These are phyloP conservation scores for Omphaloscelis lunosa DNA, from an alignment of 2,888 invertebrate genomes.

Conservation along the genomic window DNA sequence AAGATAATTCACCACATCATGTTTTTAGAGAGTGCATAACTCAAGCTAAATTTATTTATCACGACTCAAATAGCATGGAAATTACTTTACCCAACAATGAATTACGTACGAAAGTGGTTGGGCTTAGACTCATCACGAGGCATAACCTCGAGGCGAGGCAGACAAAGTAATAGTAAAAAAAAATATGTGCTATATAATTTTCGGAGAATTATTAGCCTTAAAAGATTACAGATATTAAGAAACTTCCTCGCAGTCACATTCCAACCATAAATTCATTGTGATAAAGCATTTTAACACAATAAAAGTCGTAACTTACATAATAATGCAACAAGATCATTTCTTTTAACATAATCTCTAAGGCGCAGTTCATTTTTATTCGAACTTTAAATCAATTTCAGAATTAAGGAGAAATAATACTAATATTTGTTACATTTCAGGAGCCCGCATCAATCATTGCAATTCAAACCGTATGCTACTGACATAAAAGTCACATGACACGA, in stretches of 20 bases:
- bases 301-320: conserved; percentile 59
- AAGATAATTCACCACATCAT: conserved; percentile 69
- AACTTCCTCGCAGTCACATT: background rate
- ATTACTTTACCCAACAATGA: conserved; percentile 55
- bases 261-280: conserved; percentile 46
- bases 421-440: background rate
- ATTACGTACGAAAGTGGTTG: conserved; percentile 27
- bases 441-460: background rate
- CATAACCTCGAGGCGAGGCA: conserved; percentile 29
- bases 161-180: background rate
- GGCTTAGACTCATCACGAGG: conserved; percentile 33
- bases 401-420: background rate
- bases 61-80: conserved; percentile 55
- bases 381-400: conserved; percentile 8
- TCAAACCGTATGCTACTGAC: conserved; percentile 8
- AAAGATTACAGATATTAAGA: background rate
- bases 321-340: conserved; percentile 61
- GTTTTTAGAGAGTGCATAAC: conserved; percentile 73
- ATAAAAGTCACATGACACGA: conserved; percentile 1
- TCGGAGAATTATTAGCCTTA: background rate
- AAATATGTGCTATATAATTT: background rate
- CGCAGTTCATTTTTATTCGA: conserved; percentile 55
- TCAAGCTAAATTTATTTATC: conserved; percentile 70
- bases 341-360: conserved; percentile 59
- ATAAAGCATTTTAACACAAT: conserved; percentile 60